Evolutionary conservation across 2,888 invertebrate genomes (phyloP).

Genomic region (Cheilosia pagana): DNA sequence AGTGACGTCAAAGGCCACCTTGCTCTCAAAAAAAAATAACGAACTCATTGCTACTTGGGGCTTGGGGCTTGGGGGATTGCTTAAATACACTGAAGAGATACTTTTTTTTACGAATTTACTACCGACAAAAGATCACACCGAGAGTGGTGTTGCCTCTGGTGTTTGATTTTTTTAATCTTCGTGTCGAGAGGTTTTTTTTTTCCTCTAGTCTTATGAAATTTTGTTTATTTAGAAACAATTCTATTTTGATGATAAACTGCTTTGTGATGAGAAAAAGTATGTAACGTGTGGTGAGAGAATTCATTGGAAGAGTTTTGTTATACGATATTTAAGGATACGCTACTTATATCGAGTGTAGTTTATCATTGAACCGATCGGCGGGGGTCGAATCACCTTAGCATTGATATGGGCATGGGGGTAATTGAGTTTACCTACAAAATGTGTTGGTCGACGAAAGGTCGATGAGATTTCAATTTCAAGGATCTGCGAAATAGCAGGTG

Average conservation of each 20-base stretch:
- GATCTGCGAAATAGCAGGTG: no score
- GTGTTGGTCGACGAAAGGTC: no score
- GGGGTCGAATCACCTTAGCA: neutral
- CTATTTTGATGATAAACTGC: slow-evolving; percentile 62
- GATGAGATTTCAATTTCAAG: no score
- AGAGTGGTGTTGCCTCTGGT: slow-evolving; percentile 2
- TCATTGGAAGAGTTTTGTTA: slow-evolving; percentile 7
- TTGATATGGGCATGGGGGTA: no score
- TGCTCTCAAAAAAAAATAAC: slow-evolving; percentile 75
- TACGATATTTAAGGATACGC: slow-evolving; percentile 49
- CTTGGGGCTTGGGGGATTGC: slow-evolving; percentile 18
- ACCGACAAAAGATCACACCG: slow-evolving; percentile 5
- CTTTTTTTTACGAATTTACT: slow-evolving; percentile 48
- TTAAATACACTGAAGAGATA: slow-evolving; percentile 42
- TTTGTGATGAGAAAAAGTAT: slow-evolving; percentile 14
- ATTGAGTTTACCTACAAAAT: no score
- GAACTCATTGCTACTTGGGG: slow-evolving; percentile 43
- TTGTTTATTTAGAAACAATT: slow-evolving; percentile 66
- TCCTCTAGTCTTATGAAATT: slow-evolving; percentile 51
- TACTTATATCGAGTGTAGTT: slow-evolving; percentile 6
- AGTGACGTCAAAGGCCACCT: slow-evolving; percentile 80
- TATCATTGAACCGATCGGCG: slow-evolving; percentile 9
- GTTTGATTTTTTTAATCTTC: slow-evolving; percentile 4
- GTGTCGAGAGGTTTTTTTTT: slow-evolving; percentile 4
- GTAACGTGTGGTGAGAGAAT: neutral